Conservation (phyloP, 2,888 invertebrate species). For the Drosophila histrio region DNA sequence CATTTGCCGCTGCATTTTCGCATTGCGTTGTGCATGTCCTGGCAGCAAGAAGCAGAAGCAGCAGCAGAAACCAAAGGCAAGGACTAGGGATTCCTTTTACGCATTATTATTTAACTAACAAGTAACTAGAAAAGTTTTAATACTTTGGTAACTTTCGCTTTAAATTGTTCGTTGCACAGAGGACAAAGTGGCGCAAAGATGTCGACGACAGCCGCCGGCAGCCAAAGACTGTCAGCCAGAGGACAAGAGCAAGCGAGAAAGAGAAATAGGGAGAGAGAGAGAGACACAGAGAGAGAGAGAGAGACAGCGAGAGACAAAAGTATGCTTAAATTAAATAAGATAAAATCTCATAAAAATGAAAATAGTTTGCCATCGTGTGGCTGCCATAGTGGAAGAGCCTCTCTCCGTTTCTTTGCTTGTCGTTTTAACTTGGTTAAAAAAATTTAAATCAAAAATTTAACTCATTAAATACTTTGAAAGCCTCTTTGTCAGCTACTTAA, state of each 20-base stretch:
- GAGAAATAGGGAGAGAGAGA: neutral
- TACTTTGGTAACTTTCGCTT: conserved; percentile 72
- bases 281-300: neutral
- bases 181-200: conserved; percentile 67
- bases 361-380: conserved; percentile 53
- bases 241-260: neutral
- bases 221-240: conserved; percentile 12
- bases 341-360: conserved; percentile 74
- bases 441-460: conserved; percentile 42
- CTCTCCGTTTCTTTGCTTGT: neutral
- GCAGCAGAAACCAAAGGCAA: conserved; percentile 2
- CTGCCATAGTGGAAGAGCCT: conserved; percentile 13
- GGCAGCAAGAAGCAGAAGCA: neutral
- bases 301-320: conserved; percentile 44
- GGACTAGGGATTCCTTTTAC: conserved; percentile 62
- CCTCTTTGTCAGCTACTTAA: conserved; percentile 25
- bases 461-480: conserved; percentile 40
- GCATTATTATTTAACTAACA: conserved; percentile 78
- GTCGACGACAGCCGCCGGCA: conserved; percentile 53
- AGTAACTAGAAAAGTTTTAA: conserved; percentile 77
- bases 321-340: conserved; percentile 77
- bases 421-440: conserved; percentile 2
- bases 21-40: conserved; percentile 8
- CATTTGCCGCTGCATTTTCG: conserved; percentile 51
- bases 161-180: conserved; percentile 66